Evolutionary conservation across 1,140 invertebrate genomes (phyloP), one percentile per base, ranked within the genome.

Genomic region (Diuraphis noxia): DNA sequence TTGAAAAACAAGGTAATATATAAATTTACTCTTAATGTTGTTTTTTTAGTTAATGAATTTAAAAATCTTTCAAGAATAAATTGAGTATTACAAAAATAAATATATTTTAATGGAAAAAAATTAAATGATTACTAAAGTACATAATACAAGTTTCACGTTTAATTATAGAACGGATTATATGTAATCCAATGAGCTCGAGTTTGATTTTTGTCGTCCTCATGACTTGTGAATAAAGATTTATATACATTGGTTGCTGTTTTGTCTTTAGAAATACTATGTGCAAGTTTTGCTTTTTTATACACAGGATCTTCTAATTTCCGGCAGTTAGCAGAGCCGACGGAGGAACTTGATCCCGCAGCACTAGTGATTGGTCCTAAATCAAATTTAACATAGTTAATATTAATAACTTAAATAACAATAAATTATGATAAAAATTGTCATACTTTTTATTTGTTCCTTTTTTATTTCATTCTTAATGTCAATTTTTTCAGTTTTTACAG

Each of bases 121-220:
- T 56, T 3, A 88, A 1, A 52, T 2, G n/a, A 0, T 56, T 1
- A 86, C 41, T 30, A 30, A 41, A 41, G 13, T 92, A 43, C 63
- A 81, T 41, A 81, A 92, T 40, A 38, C 17, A 49, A 6, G n/a
- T 86, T 21, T 49, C 19, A n/a, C 19, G 30, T 92, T 95, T 95
- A 98, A 95, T 98, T 98, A 94, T 98, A 99, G 93, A 98, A 97
- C 88, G 98, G 98, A 95, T 99, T 99, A 93, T 98, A 99, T 13
- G 98, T 99, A 88, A 99, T 96, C 99, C 99, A 99, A 94, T 99
- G 98, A 9, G 98, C 98, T 93, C 96, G 96, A 52, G 96, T 95
- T 94, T 99, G 97, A 86, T 97, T 96, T 93, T 97, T 95, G 46
- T 98, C 98, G 85, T 95, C 96, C 93, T 97, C 96, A 93, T 98